Percentiles rank a stretch among this genome's conserved stretches.
These are phyloP conservation scores for Crioceris asparagi DNA, from an alignment of 2,888 invertebrate genomes.

Conservation along the genomic window DNA sequence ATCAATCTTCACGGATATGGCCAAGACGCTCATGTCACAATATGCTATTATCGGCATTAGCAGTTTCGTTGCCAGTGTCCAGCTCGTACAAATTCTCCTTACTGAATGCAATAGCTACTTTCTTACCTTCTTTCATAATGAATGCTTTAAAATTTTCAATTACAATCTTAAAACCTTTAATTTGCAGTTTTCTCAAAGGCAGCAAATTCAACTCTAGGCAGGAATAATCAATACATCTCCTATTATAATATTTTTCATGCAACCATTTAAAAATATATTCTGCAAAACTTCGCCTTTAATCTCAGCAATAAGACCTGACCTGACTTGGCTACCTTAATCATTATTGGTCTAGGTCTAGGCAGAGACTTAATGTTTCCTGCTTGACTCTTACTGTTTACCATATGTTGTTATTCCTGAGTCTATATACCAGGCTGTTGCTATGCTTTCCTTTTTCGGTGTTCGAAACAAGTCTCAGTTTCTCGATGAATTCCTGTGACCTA, in stretches of 20 bases:
- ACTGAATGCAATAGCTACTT: background rate
- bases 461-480: no score
- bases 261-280: background rate
- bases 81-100: background rate
- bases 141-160: background rate
- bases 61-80: background rate
- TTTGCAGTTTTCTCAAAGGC: background rate
- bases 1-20: background rate
- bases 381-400: background rate
- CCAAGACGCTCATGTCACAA: background rate
- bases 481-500: no score
- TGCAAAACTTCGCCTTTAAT: background rate
- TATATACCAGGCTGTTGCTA: background rate
- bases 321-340: no score
- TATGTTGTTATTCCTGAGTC: background rate
- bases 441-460: no score
- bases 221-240: background rate
- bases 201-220: background rate
- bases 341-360: background rate
- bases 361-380: background rate
- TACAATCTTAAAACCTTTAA: background rate
- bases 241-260: background rate
- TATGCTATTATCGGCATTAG: background rate
- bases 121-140: background rate
- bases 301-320: background rate